Evolutionary conservation across 1,140 invertebrate species (phyloP), one percentile per base, ranked within the genome.

Genomic region (Hesperophylax magnus): DNA sequence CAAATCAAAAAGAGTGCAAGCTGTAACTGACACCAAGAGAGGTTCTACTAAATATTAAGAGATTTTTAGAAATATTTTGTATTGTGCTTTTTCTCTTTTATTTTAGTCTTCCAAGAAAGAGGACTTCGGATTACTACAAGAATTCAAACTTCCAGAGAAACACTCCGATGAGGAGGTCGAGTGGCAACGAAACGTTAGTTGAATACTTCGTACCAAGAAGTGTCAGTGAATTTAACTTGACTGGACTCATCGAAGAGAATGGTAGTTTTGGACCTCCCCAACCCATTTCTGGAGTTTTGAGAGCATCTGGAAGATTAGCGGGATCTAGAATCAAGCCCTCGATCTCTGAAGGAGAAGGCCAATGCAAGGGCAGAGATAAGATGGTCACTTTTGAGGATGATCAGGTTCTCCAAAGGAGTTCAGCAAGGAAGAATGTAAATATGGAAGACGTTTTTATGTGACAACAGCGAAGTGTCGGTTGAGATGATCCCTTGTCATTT

Each of bases 341-440:
- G 77, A 77, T 67, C 87, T 77, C 81, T 88, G 82, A 85, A 86
- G 52, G 60, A 87, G 77, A 78, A 82, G 82, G 78, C 81, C 79
- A 81, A 89, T 85, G 79, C 78, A 56, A 86, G 80, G 81, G 85
- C 77, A 90, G 93, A 53, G 94, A 95, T 86, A 95, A 95, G 88
- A 94, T 95, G 92, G 95, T 95, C n/a, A 96, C 95, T 1, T 96
- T 96, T 84, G 94, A 96, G 84, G 95, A 96, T 84, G 94, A 95
- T 76, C 85, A 86, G 63, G 69, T 84, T 61, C 94, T 95, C 60
- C 85, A 86, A 65, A 74, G 80, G 52, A 82, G 81, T 31, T 84
- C 78, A 15, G 81, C 82, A 6, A 83, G 82, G 78, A 83, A 83
- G 79, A 83, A 81, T 63, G 77, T 80, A 18, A 84, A 87, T 27